Percentiles rank a stretch among this genome's conserved stretches.
Conservation (phyloP, 2,888 invertebrate genomes). For the Vanessa cardui region DNA sequence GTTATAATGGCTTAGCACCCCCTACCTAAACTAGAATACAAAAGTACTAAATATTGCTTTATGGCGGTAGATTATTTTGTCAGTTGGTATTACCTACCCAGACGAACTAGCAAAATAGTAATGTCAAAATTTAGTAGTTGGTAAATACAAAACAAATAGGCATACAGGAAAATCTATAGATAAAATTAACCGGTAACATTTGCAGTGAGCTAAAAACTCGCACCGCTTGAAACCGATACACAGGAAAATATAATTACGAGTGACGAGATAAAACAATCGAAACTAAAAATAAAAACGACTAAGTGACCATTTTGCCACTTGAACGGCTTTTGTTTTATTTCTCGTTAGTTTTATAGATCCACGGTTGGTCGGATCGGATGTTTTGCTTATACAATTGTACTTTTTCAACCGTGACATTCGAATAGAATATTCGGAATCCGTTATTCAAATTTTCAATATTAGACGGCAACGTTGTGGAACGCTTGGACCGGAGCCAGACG, state of each 20-base stretch:
- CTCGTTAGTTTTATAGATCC: slow-evolving; percentile 44
- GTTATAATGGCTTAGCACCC: no score
- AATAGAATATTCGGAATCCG: slow-evolving; percentile 46
- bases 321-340: slow-evolving; percentile 41
- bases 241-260: neutral
- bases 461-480: slow-evolving; percentile 32
- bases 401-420: slow-evolving; percentile 43
- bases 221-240: neutral
- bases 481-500: slow-evolving; percentile 39
- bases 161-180: no score
- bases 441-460: slow-evolving; percentile 43
- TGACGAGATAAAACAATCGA: slow-evolving; percentile 3
- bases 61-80: no score
- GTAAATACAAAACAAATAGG: no score
- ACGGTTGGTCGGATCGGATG: slow-evolving; percentile 39
- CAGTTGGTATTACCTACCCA: no score
- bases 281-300: slow-evolving; percentile 20
- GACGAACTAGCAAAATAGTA: no score
- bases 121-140: no score
- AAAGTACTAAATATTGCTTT: no score
- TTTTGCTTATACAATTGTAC: slow-evolving; percentile 49
- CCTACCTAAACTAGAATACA: no score
- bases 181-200: neutral
- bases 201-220: neutral
- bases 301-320: slow-evolving; percentile 34